A percentile compares a stretch with the other conserved stretches of the same genome.
Conservation (phyloP, 2,797 vertebrate genomes). For the Micrastur ruficollis region DNA sequence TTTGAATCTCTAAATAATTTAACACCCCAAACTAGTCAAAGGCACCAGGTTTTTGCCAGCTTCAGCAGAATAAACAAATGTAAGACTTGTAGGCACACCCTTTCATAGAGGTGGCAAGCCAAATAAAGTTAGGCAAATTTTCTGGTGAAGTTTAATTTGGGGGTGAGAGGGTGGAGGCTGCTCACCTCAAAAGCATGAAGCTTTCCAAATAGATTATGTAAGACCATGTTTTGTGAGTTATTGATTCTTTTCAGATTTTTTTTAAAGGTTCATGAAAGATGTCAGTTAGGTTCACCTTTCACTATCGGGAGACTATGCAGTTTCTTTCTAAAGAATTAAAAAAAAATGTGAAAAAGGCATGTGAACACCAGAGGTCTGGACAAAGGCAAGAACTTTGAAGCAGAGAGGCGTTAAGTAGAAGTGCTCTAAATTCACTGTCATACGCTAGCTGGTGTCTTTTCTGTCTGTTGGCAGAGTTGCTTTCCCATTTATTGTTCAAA, state of each 20-base stretch:
- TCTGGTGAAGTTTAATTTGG: not conserved
- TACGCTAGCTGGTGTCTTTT: not conserved
- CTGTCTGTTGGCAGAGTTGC: not conserved
- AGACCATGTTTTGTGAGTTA: not conserved
- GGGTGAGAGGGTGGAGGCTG: not conserved
- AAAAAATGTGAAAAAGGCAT: not conserved
- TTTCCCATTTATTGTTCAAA: not conserved
- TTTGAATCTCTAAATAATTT: not conserved
- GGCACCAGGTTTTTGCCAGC: not conserved
- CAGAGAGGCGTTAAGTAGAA: not conserved
- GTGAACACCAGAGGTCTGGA: not conserved
- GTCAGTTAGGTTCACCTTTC: not conserved
- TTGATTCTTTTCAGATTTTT: not conserved
- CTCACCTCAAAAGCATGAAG: not conserved
- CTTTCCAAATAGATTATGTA: not conserved
- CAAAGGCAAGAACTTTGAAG: not conserved
- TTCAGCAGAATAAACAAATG: constrained; percentile 1
- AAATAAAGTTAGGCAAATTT: constrained; percentile 7
- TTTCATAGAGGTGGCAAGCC: not conserved
- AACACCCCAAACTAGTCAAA: not conserved
- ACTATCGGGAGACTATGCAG: not conserved
- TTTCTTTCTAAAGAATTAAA: not conserved
- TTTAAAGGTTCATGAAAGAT: not conserved
- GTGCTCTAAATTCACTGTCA: not conserved
- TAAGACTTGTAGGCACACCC: not conserved